Evolutionary conservation across 35 echinoderm and acorn worm genomes (phyloP).

Genomic region (Chiridota heheva): DNA sequence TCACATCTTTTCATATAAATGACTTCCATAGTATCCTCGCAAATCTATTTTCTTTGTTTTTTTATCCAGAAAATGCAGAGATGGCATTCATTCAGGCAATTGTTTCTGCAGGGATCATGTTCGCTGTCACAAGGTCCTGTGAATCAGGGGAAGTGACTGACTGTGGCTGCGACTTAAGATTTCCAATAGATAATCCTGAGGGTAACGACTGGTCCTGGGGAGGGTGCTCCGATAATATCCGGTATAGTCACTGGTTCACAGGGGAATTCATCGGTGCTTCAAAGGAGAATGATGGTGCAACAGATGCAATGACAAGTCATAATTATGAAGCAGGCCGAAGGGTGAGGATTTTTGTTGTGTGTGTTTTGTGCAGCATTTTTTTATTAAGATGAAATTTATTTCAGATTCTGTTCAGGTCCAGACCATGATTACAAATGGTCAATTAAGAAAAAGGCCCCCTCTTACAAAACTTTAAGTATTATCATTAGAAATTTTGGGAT

Average conservation of each 20-base stretch:
- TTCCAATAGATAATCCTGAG: slow-evolving; percentile 23
- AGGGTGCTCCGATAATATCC: slow-evolving; percentile 89
- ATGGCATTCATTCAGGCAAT: slow-evolving; percentile 90
- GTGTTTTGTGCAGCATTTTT: not conserved
- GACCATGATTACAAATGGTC: too few relatives aligned
- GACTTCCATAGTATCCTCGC: too few relatives aligned
- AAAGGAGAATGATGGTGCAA: slow-evolving; percentile 49
- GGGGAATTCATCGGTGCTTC: slow-evolving; percentile 79
- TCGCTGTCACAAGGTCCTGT: slow-evolving; percentile 85
- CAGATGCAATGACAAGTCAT: slow-evolving; percentile 79
- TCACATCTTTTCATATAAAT: too few relatives aligned
- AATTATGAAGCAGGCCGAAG: slow-evolving; percentile 96
- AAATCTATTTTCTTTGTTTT: slow-evolving; percentile 26
- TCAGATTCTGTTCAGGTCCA: too few relatives aligned
- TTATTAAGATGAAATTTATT: not conserved
- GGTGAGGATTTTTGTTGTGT: slow-evolving; percentile 44
- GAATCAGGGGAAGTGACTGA: slow-evolving; percentile 80
- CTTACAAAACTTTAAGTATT: too few relatives aligned
- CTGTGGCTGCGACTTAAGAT: slow-evolving; percentile 83
- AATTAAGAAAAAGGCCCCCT: too few relatives aligned
- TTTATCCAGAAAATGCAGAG: slow-evolving; percentile 80
- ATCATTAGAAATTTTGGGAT: too few relatives aligned
- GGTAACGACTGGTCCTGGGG: slow-evolving; percentile 78
- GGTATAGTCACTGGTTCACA: slow-evolving; percentile 88
- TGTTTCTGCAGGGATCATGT: slow-evolving; percentile 86